These are phyloP conservation scores for Tachyglossus aculeatus DNA, from an alignment of 2,797 vertebrate genomes.

Conservation along the genomic window DNA sequence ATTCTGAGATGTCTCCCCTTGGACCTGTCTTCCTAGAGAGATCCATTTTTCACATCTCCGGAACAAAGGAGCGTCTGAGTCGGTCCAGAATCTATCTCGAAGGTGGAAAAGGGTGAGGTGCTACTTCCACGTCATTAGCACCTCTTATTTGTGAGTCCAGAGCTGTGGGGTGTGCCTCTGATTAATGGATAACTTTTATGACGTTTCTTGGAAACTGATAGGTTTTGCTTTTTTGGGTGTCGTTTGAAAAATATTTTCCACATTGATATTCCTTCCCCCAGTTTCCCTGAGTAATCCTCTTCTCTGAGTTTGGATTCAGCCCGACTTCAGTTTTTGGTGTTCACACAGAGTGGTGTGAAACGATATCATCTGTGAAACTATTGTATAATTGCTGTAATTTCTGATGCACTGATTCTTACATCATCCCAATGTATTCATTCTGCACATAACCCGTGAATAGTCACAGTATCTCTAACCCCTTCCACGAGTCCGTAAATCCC, in stretches of 20 bases:
- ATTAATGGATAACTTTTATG: slow-evolving; percentile 25
- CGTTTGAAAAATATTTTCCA: slow-evolving; percentile 45
- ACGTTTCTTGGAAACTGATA: slow-evolving; percentile 34
- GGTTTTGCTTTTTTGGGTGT: slow-evolving; percentile 34
- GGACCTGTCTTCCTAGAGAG: slow-evolving; percentile 22
- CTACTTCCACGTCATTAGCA: slow-evolving; percentile 48
- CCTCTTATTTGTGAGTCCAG: slow-evolving; percentile 19
- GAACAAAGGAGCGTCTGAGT: slow-evolving; percentile 31
- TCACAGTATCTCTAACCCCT: too few species aligned
- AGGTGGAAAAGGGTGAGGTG: slow-evolving; percentile 9
- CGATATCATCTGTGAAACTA: neutral
- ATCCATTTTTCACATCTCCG: slow-evolving; percentile 42
- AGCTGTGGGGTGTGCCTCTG: neutral
- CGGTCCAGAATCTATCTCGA: slow-evolving; percentile 10
- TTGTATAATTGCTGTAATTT: neutral
- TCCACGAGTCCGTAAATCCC: too few species aligned
- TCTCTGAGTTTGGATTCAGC: slow-evolving; percentile 28
- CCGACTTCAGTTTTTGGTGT: slow-evolving; percentile 24
- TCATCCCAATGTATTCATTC: too few species aligned
- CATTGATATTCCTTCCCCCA: slow-evolving; percentile 4
- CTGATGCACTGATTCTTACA: too few species aligned
- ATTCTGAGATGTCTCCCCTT: slow-evolving; percentile 21
- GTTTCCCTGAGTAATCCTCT: slow-evolving; percentile 8
- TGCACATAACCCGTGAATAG: too few species aligned
- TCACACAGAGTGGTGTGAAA: too few species aligned